These are phyloP conservation scores for Clanis bilineata DNA, from an alignment of 2,888 invertebrate species.

Conservation along the genomic window DNA sequence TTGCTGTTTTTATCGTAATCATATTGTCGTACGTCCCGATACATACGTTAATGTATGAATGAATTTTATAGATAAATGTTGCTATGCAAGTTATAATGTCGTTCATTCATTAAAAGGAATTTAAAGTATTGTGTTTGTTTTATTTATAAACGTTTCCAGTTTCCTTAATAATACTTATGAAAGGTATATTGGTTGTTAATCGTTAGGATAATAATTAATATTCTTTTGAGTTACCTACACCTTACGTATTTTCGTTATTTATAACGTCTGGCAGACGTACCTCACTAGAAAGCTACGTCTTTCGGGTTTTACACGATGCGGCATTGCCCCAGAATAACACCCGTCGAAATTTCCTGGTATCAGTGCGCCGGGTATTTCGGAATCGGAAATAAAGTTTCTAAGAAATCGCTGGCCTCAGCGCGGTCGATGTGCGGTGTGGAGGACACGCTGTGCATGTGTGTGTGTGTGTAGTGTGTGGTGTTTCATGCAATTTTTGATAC, in stretches of 20 bases:
- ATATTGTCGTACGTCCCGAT: slow-evolving; percentile 33
- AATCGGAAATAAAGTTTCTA: slow-evolving; percentile 79
- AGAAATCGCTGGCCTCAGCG: slow-evolving; percentile 70
- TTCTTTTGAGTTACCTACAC: slow-evolving; percentile 73
- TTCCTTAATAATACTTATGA: background rate
- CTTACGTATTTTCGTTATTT: slow-evolving; percentile 71
- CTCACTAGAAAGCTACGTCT: slow-evolving; percentile 72
- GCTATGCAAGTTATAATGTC: slow-evolving; percentile 54
- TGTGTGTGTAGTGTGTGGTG: slow-evolving; percentile 34
- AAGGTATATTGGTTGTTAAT: too few relatives aligned
- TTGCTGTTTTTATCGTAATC: slow-evolving; percentile 32
- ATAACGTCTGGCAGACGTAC: slow-evolving; percentile 67
- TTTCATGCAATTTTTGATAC: too few relatives aligned
- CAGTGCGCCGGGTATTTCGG: slow-evolving; percentile 71
- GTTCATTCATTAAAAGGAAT: slow-evolving; percentile 68
- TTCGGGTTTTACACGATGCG: slow-evolving; percentile 72
- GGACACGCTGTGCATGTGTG: slow-evolving; percentile 38
- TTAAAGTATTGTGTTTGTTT: slow-evolving; percentile 45
- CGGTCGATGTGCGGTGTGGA: slow-evolving; percentile 42
- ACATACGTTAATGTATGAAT: slow-evolving; percentile 53
- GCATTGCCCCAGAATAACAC: slow-evolving; percentile 76
- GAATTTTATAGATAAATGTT: slow-evolving; percentile 63
- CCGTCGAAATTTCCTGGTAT: slow-evolving; percentile 72
- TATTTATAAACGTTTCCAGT: slow-evolving; percentile 19
- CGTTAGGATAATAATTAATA: too few relatives aligned